A percentile compares a stretch with the other conserved stretches of the same genome.
phyloP scores from a whole-genome alignment of 2,888 invertebrate species.

The Tipula confusa region DNA sequence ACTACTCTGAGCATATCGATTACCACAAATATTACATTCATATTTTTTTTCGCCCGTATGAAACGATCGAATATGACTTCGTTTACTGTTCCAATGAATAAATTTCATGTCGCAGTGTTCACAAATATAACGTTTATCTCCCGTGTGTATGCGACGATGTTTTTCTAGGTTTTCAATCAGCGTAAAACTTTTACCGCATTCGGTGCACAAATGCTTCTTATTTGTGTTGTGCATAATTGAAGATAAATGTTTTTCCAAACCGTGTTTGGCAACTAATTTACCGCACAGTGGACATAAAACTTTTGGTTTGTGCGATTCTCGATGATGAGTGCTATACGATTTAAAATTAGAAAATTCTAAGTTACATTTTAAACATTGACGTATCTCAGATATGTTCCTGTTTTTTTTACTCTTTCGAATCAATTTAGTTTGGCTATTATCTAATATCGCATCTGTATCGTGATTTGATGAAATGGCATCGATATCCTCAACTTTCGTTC shows the following conservation, averaged over 20 bases:
- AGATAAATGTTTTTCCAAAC: slow-evolving; percentile 32
- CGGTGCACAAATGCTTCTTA: slow-evolving; percentile 31
- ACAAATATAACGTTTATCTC: slow-evolving; percentile 33
- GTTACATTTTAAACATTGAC: not conserved
- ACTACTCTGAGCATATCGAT: slow-evolving; percentile 32
- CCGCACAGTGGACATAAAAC: slow-evolving; percentile 34
- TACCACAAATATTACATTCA: slow-evolving; percentile 32
- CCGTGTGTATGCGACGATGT: slow-evolving; percentile 32
- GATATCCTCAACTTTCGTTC: not conserved
- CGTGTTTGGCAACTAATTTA: slow-evolving; percentile 30
- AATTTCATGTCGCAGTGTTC: slow-evolving; percentile 33
- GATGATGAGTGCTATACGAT: not conserved
- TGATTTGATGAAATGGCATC: not conserved
- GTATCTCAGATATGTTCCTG: not conserved
- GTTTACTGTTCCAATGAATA: slow-evolving; percentile 34
- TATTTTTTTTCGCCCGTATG: slow-evolving; percentile 34
- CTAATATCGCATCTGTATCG: not conserved
- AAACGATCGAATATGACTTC: slow-evolving; percentile 32
- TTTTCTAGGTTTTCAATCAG: slow-evolving; percentile 29
- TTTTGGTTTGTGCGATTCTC: not conserved
- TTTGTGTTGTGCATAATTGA: not conserved
- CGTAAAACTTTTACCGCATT: slow-evolving; percentile 33
- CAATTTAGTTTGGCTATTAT: not conserved
- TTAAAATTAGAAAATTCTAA: not conserved
- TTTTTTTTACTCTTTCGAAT: not conserved